These are phyloP conservation scores for Meloidogyne floridensis DNA, from an alignment of 1,140 invertebrate species.

Conservation along the genomic window DNA sequence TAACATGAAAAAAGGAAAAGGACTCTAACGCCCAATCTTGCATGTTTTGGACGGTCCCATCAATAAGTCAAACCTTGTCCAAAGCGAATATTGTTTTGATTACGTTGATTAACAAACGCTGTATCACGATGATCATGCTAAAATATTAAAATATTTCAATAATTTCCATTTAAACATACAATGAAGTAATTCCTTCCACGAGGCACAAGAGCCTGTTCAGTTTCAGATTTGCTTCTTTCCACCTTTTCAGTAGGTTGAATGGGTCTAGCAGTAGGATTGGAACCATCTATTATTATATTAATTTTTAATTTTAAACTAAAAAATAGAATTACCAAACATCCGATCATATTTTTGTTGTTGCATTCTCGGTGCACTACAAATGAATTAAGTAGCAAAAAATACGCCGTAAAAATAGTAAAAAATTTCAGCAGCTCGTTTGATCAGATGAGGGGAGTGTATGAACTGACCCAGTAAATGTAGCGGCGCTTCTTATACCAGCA, in stretches of 20 bases:
- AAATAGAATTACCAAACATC: neutral
- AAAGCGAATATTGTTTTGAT: neutral
- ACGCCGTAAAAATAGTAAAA: neutral
- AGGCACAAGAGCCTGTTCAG: neutral
- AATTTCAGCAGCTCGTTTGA: neutral
- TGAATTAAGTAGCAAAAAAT: slow-evolving; percentile 5
- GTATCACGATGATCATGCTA: neutral
- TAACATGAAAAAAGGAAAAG: too few relatives aligned
- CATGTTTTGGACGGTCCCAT: too few relatives aligned
- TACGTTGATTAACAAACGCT: neutral
- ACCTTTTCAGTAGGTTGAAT: neutral
- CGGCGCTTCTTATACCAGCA: neutral
- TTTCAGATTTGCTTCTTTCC: neutral
- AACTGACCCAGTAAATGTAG: slow-evolving; percentile 4
- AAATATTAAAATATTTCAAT: neutral
- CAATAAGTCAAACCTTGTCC: neutral
- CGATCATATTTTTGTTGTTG: neutral
- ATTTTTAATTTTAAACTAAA: neutral
- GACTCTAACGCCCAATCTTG: too few relatives aligned
- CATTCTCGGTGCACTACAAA: slow-evolving; percentile 6
- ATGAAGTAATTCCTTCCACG: neutral
- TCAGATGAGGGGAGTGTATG: neutral
- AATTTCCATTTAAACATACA: neutral
- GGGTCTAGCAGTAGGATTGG: neutral
- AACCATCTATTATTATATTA: neutral